phyloP scores from a whole-genome alignment of 2,888 invertebrate genomes.

The Camptogramma bilineatum region DNA sequence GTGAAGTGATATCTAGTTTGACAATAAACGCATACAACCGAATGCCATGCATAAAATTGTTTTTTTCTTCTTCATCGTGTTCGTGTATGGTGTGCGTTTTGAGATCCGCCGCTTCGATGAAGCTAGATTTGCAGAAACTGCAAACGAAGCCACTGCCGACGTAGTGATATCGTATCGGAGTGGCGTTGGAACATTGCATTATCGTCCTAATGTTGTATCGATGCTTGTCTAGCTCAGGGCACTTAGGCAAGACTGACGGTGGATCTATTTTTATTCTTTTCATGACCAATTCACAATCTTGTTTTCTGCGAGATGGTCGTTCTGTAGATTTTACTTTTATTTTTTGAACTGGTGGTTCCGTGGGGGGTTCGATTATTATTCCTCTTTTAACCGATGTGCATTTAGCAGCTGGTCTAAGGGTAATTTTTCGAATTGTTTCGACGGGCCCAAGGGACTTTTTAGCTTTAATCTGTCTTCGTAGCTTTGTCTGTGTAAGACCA shows the following conservation, averaged over 20 bases:
- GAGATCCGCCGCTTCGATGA: slow-evolving; percentile 53
- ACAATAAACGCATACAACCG: slow-evolving; percentile 47
- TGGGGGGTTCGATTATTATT: slow-evolving; percentile 10
- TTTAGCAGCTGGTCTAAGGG: slow-evolving; percentile 8
- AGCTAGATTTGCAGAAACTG: slow-evolving; percentile 58
- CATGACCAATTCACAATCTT: no score
- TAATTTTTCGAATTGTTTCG: slow-evolving; percentile 3
- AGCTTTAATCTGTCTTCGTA: slow-evolving; percentile 35
- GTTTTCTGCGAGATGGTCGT: neutral
- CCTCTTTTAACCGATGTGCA: slow-evolving; percentile 3
- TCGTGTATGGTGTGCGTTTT: slow-evolving; percentile 56
- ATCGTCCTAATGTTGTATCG: slow-evolving; percentile 49
- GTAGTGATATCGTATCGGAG: slow-evolving; percentile 53
- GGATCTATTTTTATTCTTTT: slow-evolving; percentile 2
- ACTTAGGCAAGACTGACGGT: neutral
- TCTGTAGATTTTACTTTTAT: slow-evolving; percentile 11
- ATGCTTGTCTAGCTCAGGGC: slow-evolving; percentile 22
- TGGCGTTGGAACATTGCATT: slow-evolving; percentile 53
- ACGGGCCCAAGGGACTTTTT: neutral
- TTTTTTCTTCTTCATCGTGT: slow-evolving; percentile 34
- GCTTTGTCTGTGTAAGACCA: neutral
- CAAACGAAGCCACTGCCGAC: slow-evolving; percentile 57
- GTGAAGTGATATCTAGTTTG: slow-evolving; percentile 65
- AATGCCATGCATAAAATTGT: slow-evolving; percentile 32
- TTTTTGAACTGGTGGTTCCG: neutral